Percentiles rank a stretch among this genome's conserved stretches.
Evolutionary conservation across 1,140 invertebrate species (phyloP).

Genomic region (Anadara kagoshimensis): DNA sequence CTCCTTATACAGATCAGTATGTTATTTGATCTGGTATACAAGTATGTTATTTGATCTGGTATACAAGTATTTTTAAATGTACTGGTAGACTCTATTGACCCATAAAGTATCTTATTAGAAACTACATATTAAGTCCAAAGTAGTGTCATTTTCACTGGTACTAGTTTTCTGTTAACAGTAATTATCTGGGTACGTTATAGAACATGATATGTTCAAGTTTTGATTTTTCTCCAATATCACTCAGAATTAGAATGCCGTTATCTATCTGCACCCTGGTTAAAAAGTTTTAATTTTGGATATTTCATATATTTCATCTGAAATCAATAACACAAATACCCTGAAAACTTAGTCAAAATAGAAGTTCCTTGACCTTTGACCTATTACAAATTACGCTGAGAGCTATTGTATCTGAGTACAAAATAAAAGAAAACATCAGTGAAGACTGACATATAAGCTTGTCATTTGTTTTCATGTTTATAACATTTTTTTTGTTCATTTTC

Average conservation of each 20-base stretch:
- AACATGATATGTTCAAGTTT: background rate
- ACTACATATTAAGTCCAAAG: too few relatives aligned
- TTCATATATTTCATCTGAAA: background rate
- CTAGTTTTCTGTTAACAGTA: too few relatives aligned
- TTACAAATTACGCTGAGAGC: background rate
- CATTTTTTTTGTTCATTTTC: slow-evolving; percentile 9
- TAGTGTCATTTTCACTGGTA: too few relatives aligned
- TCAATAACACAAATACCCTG: background rate
- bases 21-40: too few relatives aligned
- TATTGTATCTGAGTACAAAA: background rate
- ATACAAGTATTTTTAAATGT: too few relatives aligned
- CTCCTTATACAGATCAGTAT: too few relatives aligned
- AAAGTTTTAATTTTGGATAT: background rate
- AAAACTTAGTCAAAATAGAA: background rate
- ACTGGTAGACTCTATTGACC: too few relatives aligned
- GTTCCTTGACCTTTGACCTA: background rate
- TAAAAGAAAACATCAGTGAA: background rate
- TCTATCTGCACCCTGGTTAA: background rate
- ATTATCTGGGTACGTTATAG: too few relatives aligned
- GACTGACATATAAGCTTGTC: background rate
- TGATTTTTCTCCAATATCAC: background rate
- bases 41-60: too few relatives aligned
- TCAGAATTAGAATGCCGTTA: background rate
- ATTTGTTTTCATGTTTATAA: background rate
- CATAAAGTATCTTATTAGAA: too few relatives aligned